These are phyloP conservation scores for Artemisiospiza belli DNA, from an alignment of 2,113 vertebrate species.

Conservation along the genomic window DNA sequence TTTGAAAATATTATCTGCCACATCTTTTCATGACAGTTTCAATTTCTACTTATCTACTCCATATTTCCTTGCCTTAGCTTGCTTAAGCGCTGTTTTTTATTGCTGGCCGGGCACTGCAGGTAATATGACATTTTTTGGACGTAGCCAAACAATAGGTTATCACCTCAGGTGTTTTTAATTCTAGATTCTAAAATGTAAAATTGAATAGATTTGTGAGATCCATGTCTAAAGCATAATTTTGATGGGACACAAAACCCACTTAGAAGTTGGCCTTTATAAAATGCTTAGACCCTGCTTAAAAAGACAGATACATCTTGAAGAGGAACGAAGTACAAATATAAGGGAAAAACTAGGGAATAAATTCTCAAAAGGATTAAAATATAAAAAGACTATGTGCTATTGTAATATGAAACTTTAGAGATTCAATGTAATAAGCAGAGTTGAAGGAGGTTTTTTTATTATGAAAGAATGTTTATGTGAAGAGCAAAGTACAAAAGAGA, in stretches of 20 bases:
- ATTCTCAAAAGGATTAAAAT: slow-evolving; percentile 47
- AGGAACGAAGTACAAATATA: not conserved
- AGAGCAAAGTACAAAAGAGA: slow-evolving; percentile 73
- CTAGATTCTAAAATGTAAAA: not conserved
- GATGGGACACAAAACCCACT: not conserved
- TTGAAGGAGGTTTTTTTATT: slow-evolving; percentile 69
- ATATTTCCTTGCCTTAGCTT: not conserved
- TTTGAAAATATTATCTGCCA: not conserved
- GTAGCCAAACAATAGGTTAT: not conserved
- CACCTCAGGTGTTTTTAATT: not conserved
- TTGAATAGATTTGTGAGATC: not conserved
- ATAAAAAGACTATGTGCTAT: slow-evolving; percentile 53
- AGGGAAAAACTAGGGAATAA: not conserved
- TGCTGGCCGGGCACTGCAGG: not conserved
- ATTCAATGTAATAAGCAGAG: slow-evolving; percentile 57
- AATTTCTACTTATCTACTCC: not conserved
- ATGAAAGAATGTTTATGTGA: slow-evolving; percentile 73
- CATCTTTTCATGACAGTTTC: not conserved
- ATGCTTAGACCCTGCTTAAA: not conserved
- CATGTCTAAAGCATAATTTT: not conserved
- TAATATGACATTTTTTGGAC: not conserved
- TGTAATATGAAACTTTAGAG: slow-evolving; percentile 66
- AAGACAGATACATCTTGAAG: not conserved
- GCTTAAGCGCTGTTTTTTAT: not conserved
- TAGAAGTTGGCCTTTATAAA: not conserved